Conservation (phyloP, 2,888 invertebrate genomes). For the Notocelia uddmanniana region DNA sequence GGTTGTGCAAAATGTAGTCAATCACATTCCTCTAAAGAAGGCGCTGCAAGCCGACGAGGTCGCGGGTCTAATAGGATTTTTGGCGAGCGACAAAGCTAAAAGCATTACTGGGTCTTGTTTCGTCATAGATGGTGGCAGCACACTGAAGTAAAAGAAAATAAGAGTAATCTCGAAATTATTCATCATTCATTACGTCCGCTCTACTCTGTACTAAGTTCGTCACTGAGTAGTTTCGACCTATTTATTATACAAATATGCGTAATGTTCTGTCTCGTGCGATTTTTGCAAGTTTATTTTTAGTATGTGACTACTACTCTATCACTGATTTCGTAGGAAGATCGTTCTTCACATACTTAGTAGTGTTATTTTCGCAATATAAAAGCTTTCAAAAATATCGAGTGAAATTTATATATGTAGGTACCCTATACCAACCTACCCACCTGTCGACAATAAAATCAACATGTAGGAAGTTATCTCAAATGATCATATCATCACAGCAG, state of each 20-base stretch:
- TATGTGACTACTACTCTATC: too few species aligned
- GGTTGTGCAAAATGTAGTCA: conserved; percentile 85
- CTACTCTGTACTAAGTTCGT: neutral
- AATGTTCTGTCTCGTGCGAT: too few species aligned
- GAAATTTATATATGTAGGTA: too few species aligned
- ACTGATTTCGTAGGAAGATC: too few species aligned
- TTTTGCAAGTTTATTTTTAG: too few species aligned
- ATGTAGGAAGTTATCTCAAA: neutral
- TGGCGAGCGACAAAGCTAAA: conserved; percentile 94
- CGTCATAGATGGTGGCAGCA: conserved; percentile 72
- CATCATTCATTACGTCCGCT: neutral
- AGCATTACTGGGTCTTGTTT: conserved; percentile 93
- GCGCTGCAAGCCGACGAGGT: conserved; percentile 94
- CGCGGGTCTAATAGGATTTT: conserved; percentile 93
- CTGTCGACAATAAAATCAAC: neutral
- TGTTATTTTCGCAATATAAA: too few species aligned
- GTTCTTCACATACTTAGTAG: too few species aligned
- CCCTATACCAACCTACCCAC: too few species aligned
- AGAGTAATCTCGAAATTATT: neutral
- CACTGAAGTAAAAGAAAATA: conserved; percentile 49
- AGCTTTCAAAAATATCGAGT: too few species aligned
- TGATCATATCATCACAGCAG: neutral
- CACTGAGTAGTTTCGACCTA: neutral
- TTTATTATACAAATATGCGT: too few species aligned
- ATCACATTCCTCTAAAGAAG: conserved; percentile 95